A percentile compares a stretch with the other conserved stretches of the same genome.
Conservation (phyloP, 2,113 vertebrate genomes). For the Carollia perspicillata region DNA sequence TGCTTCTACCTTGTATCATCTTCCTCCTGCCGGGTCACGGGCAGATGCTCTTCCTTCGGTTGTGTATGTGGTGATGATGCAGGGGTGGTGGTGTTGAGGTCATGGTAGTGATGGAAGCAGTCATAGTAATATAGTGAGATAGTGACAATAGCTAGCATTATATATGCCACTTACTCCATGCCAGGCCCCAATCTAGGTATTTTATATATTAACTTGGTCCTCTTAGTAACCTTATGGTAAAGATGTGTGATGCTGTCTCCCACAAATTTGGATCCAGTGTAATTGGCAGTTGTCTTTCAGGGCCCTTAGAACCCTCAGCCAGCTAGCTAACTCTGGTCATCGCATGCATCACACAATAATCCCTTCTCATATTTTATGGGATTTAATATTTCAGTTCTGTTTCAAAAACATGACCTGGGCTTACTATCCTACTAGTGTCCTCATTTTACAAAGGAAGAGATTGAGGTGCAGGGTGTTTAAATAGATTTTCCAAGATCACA, state of each 20-base stretch:
- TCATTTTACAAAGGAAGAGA: not conserved
- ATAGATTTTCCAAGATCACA: not conserved
- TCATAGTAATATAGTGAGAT: too few species aligned
- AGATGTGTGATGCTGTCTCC: not conserved
- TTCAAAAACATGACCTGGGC: not conserved
- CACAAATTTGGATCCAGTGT: not conserved
- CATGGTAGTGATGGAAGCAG: not conserved
- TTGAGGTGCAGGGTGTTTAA: not conserved
- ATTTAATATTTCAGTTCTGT: not conserved
- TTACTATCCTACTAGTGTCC: not conserved
- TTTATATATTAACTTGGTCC: not conserved
- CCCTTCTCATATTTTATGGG: not conserved
- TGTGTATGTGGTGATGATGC: accelerated
- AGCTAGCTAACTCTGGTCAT: not conserved
- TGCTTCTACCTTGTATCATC: not conserved
- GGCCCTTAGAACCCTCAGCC: not conserved
- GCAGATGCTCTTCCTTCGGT: not conserved
- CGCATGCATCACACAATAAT: not conserved
- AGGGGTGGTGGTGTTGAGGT: accelerated
- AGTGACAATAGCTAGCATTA: too few species aligned
- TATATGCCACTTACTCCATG: not conserved
- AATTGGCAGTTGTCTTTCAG: not conserved
- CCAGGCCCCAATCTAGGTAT: not conserved
- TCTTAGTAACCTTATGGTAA: not conserved
- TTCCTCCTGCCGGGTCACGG: not conserved